Conservation (phyloP, 2,113 vertebrate species). For the Eurystomus gularis region DNA sequence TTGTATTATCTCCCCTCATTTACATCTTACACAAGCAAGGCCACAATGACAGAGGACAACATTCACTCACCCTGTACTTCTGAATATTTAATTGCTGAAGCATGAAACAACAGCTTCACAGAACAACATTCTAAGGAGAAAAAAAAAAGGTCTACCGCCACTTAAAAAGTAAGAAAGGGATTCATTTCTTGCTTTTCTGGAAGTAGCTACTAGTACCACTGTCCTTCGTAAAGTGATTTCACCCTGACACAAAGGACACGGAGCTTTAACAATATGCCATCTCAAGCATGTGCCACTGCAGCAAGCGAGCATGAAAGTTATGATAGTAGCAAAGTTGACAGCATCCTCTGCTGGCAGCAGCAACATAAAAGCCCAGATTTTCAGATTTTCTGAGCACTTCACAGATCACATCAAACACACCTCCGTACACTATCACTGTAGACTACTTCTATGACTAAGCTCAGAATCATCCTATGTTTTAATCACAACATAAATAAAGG, state of each 20-base stretch:
- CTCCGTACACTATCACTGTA: not conserved
- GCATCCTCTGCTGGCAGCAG: slow-evolving; percentile 2
- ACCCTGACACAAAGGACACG: not conserved
- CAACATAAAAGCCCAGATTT: not conserved
- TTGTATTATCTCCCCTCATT: slow-evolving; percentile 25
- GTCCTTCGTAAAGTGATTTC: not conserved
- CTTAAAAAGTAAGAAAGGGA: slow-evolving; percentile 14
- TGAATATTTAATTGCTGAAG: slow-evolving; percentile 33
- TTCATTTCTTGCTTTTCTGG: not conserved
- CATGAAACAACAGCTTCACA: slow-evolving; percentile 31
- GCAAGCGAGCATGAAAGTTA: not conserved
- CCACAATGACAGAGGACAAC: slow-evolving; percentile 3
- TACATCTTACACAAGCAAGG: slow-evolving; percentile 49
- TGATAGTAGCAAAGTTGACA: not conserved
- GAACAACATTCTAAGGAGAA: not conserved
- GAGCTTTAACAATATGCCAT: not conserved
- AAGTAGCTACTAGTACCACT: not conserved
- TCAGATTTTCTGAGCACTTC: not conserved
- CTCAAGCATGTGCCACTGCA: not conserved
- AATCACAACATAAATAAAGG: not conserved
- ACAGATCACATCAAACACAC: not conserved
- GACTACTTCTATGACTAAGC: not conserved
- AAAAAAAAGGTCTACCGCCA: not conserved
- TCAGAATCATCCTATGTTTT: not conserved
- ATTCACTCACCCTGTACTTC: slow-evolving; percentile 25